Percentiles rank a stretch among this genome's conserved stretches.
These are phyloP conservation scores for Antennarius maculatus DNA, from an alignment of 2,797 vertebrate species.

Conservation along the genomic window DNA sequence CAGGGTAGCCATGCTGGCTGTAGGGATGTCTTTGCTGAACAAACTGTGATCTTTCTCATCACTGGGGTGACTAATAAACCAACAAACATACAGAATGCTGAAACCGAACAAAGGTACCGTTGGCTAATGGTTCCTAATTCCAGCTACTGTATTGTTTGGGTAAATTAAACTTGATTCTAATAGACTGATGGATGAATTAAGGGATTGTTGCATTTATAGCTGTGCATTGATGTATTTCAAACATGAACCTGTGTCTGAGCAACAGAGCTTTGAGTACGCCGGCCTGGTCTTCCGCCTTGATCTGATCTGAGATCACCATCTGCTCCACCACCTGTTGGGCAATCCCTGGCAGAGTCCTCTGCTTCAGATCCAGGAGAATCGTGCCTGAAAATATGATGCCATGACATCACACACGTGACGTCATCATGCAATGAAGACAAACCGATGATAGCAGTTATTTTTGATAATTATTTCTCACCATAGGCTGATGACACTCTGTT, in stretches of 20 bases:
- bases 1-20: constrained; percentile 85
- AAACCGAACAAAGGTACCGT: not conserved
- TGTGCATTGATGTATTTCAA: not conserved
- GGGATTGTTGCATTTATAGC: no score
- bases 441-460: no score
- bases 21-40: constrained; percentile 90
- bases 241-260: constrained; percentile 90
- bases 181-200: not conserved
- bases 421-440: not conserved
- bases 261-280: constrained; percentile 89
- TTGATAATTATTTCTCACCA: no score
- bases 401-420: constrained; percentile 6
- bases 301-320: constrained; percentile 94
- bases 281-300: constrained; percentile 87
- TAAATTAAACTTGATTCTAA: no score
- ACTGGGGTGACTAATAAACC: constrained; percentile 83
- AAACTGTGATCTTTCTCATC: constrained; percentile 90
- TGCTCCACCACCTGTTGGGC: constrained; percentile 93
- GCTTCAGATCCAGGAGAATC: constrained; percentile 90
- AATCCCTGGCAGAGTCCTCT: constrained; percentile 89
- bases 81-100: not conserved
- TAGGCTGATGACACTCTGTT: no score
- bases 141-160: no score
- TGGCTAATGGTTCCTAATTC: no score
- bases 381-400: constrained; percentile 76